Percentiles rank a stretch among this genome's conserved stretches.
phyloP scores from a whole-genome alignment of 2,888 invertebrate species.

The Drosophila pseudotakahashii region DNA sequence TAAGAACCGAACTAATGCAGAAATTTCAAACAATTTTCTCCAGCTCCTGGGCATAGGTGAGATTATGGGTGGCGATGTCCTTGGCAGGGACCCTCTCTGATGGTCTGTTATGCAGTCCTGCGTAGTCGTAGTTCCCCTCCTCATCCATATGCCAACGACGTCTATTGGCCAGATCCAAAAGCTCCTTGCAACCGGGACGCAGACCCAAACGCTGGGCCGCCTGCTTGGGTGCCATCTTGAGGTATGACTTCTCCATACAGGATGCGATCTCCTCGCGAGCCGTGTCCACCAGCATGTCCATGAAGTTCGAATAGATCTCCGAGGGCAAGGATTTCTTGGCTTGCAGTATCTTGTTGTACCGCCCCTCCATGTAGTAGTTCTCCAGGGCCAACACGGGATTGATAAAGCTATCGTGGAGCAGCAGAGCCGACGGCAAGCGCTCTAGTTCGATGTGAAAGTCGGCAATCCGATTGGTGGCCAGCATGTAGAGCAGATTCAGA shows the following conservation, averaged over 20 bases:
- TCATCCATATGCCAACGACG: conserved; percentile 59
- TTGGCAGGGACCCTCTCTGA: conserved; percentile 56
- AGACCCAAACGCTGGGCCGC: conserved; percentile 68
- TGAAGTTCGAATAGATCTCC: conserved; percentile 60
- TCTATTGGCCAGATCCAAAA: conserved; percentile 35
- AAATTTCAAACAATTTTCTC: conserved; percentile 69
- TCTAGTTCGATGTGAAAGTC: conserved; percentile 71
- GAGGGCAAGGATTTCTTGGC: conserved; percentile 70
- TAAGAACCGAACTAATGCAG: conserved; percentile 9
- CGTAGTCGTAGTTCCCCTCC: conserved; percentile 60
- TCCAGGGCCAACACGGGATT: conserved; percentile 61
- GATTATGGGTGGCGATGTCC: conserved; percentile 63
- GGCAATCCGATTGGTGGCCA: conserved; percentile 68
- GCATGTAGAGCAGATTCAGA: conserved; percentile 63
- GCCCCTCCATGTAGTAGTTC: conserved; percentile 71
- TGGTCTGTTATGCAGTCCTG: conserved; percentile 33
- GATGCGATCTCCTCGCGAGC: conserved; percentile 70
- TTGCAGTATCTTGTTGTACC: conserved; percentile 67
- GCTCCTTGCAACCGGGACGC: conserved; percentile 42
- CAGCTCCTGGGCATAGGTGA: conserved; percentile 68
- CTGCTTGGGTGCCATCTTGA: conserved; percentile 53
- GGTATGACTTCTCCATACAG: conserved; percentile 63
- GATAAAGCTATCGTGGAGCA: conserved; percentile 56
- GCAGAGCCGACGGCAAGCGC: conserved; percentile 63
- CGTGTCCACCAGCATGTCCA: conserved; percentile 62